These are phyloP conservation scores for Neodontobutis hainanensis DNA, from an alignment of 2,113 vertebrate species.

Conservation along the genomic window DNA sequence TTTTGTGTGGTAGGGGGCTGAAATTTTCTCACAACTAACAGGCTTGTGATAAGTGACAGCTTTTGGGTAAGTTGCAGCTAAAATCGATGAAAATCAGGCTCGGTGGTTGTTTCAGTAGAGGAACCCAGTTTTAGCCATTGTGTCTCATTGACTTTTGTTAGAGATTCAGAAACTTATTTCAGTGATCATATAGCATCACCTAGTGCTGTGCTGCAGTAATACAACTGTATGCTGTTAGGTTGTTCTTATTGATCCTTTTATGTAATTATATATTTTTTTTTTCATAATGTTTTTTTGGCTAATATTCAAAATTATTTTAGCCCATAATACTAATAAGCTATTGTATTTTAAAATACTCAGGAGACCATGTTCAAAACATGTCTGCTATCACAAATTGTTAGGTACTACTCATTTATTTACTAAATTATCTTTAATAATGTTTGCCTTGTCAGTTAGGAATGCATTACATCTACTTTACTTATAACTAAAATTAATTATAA, in stretches of 20 bases:
- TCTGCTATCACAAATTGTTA: too few species aligned
- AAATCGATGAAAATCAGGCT: slow-evolving; percentile 59
- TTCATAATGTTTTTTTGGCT: too few species aligned
- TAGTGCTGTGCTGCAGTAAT: slow-evolving; percentile 70
- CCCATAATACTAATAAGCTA: too few species aligned
- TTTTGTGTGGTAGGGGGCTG: slow-evolving; percentile 54
- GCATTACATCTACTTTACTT: too few species aligned
- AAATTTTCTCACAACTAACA: slow-evolving; percentile 71
- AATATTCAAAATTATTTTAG: too few species aligned
- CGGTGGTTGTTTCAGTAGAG: slow-evolving; percentile 42
- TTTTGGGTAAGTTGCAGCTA: slow-evolving; percentile 68
- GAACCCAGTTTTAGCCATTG: slow-evolving; percentile 32
- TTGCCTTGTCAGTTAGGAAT: too few species aligned
- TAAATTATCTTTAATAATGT: too few species aligned
- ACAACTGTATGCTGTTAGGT: slow-evolving; percentile 32
- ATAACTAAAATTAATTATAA: too few species aligned
- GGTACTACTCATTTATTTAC: too few species aligned
- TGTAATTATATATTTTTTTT: not conserved
- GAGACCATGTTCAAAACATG: too few species aligned
- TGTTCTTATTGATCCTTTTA: not conserved
- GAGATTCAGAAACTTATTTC: slow-evolving; percentile 53
- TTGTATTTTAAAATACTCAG: too few species aligned
- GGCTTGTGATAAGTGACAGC: slow-evolving; percentile 75
- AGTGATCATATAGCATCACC: slow-evolving; percentile 80
- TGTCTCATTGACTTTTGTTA: slow-evolving; percentile 32